Conservation (phyloP, 2,113 vertebrate genomes). For the Coreoperca whiteheadi region DNA sequence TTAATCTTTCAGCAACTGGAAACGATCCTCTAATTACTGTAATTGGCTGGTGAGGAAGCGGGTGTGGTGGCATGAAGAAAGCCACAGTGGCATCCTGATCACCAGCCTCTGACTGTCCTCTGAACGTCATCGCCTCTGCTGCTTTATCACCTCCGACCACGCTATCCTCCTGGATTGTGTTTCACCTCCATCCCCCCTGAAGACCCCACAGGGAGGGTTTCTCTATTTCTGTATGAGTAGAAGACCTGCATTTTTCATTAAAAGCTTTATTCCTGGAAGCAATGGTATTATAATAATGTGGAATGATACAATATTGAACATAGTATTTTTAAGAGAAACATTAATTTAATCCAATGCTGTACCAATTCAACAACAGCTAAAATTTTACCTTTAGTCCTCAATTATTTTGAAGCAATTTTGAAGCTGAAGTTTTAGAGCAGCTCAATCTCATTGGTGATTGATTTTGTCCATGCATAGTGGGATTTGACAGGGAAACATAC, state of each 20-base stretch:
- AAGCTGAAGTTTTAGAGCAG: conserved; percentile 6
- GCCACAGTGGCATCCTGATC: conserved; percentile 52
- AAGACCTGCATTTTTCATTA: conserved; percentile 2
- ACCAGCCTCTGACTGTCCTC: conserved; percentile 52
- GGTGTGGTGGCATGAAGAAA: conserved; percentile 47
- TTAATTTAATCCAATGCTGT: conserved; percentile 9
- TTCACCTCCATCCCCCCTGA: conserved; percentile 38
- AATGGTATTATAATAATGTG: background rate
- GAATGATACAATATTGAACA: conserved; percentile 29
- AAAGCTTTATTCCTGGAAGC: background rate
- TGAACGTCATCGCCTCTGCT: conserved; percentile 51
- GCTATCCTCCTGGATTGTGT: conserved; percentile 59
- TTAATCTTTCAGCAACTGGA: conserved; percentile 69
- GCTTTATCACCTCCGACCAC: conserved; percentile 61
- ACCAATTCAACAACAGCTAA: background rate
- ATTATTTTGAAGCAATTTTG: conserved; percentile 31
- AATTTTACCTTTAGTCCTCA: conserved; percentile 10
- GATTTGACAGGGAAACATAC: conserved; percentile 19
- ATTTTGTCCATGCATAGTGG: background rate
- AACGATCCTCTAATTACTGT: conserved; percentile 73
- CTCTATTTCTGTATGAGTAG: conserved; percentile 3
- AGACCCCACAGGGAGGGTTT: conserved; percentile 48
- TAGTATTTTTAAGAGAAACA: conserved; percentile 22
- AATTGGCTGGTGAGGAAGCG: conserved; percentile 67
- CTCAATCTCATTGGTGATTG: conserved; percentile 19